Evolutionary conservation across 2,888 invertebrate species (phyloP), one percentile per base, ranked within the genome.

Genomic region (Acrocyrtus sp.): DNA sequence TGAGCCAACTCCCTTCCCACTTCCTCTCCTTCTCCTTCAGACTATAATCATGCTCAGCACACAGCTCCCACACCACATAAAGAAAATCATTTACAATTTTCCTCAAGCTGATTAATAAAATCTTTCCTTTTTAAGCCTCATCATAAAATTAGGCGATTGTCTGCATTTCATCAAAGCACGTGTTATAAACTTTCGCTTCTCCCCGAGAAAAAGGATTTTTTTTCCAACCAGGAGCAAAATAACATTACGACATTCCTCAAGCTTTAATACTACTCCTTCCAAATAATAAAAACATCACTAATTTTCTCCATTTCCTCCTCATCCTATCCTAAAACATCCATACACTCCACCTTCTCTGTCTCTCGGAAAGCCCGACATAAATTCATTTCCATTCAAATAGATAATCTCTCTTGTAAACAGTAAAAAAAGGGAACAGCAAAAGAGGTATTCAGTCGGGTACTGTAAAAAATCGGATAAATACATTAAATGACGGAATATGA

Each of bases 381-480:
- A 51, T 48, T 60, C 48, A 60, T 19, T 50, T 51, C 41, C 62
- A 51, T 62, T 41, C 39, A 62, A 51, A 34, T 51, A 54, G 54
- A 45, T 65, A 65, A 65, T 65, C 65, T 65, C 53, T 54, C 65
- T 65, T 65, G 65, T 65, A 65, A 65, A 65, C 54, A 65, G 54
- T 47, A 65, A 51, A 50, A 50, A 62, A 6, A 51, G 51, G 48
- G n/a, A n/a, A n/a, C n/a, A n/a, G n/a, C n/a, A n/a, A n/a, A n/a
- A n/a, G n/a, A n/a, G n/a, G n/a, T n/a, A n/a, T n/a, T n/a, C n/a
- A n/a, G n/a, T n/a, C n/a, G n/a, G n/a, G n/a, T n/a, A n/a, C n/a
- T n/a, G n/a, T n/a, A n/a, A n/a, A n/a, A n/a, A n/a, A n/a, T n/a
- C n/a, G n/a, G n/a, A n/a, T n/a, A n/a, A n/a, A n/a, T n/a, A n/a